Percentiles rank a stretch among this genome's conserved stretches.
These are phyloP conservation scores for Rhinichthys osculus DNA, from an alignment of 2,797 vertebrate species.

Conservation along the genomic window DNA sequence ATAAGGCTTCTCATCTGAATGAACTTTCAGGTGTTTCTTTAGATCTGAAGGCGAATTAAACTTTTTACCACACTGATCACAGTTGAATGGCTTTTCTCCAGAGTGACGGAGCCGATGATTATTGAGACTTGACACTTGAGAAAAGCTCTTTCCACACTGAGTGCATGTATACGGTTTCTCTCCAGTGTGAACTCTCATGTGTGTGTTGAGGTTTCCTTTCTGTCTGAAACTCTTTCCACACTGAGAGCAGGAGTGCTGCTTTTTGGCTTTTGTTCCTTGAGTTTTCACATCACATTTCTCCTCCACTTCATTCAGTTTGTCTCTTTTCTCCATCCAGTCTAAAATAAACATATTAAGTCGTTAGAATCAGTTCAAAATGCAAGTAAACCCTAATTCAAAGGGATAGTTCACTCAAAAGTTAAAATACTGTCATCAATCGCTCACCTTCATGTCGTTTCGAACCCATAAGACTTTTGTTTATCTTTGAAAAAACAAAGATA, in stretches of 20 bases:
- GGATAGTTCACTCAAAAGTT: neutral
- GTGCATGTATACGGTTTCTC: neutral
- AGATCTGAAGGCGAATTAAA: neutral
- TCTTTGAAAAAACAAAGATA: conserved; percentile 7
- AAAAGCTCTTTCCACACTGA: neutral
- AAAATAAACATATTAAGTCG: neutral
- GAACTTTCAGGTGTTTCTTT: neutral
- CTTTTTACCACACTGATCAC: neutral
- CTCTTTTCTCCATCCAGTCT: neutral
- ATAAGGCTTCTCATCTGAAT: neutral
- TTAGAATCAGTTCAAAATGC: neutral
- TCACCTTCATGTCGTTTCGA: neutral
- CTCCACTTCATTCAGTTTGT: neutral
- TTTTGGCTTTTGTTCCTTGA: neutral
- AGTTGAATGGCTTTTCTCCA: neutral
- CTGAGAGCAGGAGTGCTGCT: neutral
- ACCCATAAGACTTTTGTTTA: neutral
- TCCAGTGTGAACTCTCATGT: neutral
- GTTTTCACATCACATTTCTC: neutral
- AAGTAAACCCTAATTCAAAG: neutral
- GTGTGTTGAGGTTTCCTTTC: neutral
- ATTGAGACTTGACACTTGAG: neutral
- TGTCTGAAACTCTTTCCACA: conserved; percentile 11
- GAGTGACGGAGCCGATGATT: neutral
- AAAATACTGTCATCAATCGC: neutral